Percentiles rank a stretch among this genome's conserved stretches.
Evolutionary conservation across 2,797 vertebrate genomes (phyloP).

Genomic region (Chelmon rostratus): DNA sequence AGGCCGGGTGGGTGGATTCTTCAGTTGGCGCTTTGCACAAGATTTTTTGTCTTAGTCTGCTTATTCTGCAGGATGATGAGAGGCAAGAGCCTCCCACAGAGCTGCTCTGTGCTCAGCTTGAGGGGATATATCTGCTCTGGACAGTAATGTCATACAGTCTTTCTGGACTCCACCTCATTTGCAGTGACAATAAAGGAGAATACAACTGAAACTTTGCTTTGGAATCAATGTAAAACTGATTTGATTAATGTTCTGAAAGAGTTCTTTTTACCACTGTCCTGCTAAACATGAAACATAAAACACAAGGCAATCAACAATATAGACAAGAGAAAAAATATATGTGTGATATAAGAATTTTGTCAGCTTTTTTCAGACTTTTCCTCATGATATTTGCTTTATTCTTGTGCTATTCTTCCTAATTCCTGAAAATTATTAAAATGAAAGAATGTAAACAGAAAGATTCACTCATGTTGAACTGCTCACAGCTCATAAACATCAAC

Average conservation of each 20-base stretch:
- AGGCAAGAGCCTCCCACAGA: slow-evolving; percentile 42
- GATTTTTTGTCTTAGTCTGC: slow-evolving; percentile 55
- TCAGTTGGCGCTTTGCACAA: slow-evolving; percentile 40
- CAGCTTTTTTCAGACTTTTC: not conserved
- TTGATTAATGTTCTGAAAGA: too few species aligned
- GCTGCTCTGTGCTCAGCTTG: slow-evolving; percentile 21
- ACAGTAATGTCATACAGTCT: slow-evolving; percentile 11
- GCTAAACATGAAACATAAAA: not conserved
- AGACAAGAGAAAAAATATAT: not conserved
- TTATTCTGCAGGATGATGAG: slow-evolving; percentile 44
- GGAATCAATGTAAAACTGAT: too few species aligned
- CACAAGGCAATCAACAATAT: not conserved
- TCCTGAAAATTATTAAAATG: not conserved
- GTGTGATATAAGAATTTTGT: too few species aligned
- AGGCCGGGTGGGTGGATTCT: slow-evolving; percentile 50
- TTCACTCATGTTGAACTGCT: not conserved
- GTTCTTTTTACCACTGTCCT: not conserved
- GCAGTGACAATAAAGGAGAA: too few species aligned
- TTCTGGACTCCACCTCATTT: not conserved
- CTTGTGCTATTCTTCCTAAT: too few species aligned
- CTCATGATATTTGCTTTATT: not conserved
- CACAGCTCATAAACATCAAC: not conserved
- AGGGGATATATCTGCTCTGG: slow-evolving; percentile 16
- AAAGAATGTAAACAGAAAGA: not conserved
- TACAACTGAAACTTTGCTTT: too few species aligned